Base-by-base conservation (phyloP, 2,113 vertebrate genomes). In the Mobula hypostoma region DNA sequence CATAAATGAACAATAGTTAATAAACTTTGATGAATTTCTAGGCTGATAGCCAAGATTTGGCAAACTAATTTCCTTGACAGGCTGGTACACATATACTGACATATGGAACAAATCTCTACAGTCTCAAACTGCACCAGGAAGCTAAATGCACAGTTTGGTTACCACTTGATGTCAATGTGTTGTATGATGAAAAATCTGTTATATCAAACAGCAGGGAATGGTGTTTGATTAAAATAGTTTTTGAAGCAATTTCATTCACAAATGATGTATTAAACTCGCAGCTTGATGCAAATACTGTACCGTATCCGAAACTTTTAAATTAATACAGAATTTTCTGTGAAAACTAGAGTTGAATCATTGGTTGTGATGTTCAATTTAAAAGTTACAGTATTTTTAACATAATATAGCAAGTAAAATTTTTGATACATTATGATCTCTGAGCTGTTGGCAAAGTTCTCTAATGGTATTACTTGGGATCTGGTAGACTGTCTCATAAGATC, bases 1-100 rank as follows among this genome's bases (percentile, higher is more conserved):
- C 91, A 74, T 74, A 40, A 56, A 36, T 56, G 48, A 93, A 32
- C 21, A 74, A 56, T 76, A 74, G 36, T 70, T 70, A 85, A 8
- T 58, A 85, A 85, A 61, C 56, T 90, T 90, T 17, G 61, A 90
- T 74, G 24, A 93, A 93, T 48, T 74, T 93, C 40, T 93, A 74
- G 68, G 68, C 91, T 93, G 91, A 48, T 93, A 6, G 91, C 66
- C 91, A 93, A 32, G 36, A 74, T 76, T 93, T 93, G 68, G 68
- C 68, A 93, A 66, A 93, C 70, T 74, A 93, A 93, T 93, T 93
- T 93, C 74, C 91, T 93, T 74, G 70, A 93, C 68, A 74, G 91
- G 40, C 91, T 93, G 91, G 68, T 93, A 27, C 70, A 76, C 91
- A 93, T 93, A 40, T 36, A 93, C 68, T 93, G 91, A 72, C 91